These are phyloP conservation scores for Eueremaeus valkanovi DNA, from an alignment of 2,888 invertebrate species.

Conservation along the genomic window DNA sequence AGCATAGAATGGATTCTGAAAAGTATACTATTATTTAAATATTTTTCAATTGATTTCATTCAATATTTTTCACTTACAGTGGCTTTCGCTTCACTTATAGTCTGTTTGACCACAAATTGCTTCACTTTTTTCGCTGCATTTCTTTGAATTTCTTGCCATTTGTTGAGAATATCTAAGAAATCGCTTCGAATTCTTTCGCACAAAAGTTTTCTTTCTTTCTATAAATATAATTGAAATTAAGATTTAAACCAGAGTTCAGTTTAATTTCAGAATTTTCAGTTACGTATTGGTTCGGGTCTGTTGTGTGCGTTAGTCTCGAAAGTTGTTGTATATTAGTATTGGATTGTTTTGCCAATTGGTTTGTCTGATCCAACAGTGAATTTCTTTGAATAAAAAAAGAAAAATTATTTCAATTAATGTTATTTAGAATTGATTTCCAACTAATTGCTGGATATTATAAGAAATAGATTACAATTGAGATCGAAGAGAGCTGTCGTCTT, in stretches of 20 bases:
- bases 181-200: constrained; percentile 85
- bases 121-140: constrained; percentile 84
- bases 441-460: not conserved
- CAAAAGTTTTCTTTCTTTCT: constrained; percentile 78
- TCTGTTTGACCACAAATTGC: constrained; percentile 63
- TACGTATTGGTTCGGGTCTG: constrained; percentile 43
- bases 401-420: not conserved
- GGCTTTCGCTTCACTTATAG: constrained; percentile 43
- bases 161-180: constrained; percentile 80
- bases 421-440: not conserved
- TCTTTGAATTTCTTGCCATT: constrained; percentile 75
- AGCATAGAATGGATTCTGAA: not conserved
- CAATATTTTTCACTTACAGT: constrained; percentile 33
- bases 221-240: not conserved
- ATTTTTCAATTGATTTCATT: not conserved
- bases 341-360: constrained; percentile 71
- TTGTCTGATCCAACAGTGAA: constrained; percentile 90
- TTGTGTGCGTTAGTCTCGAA: not conserved
- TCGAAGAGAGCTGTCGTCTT: constrained; percentile 81
- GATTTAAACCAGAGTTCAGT: not conserved
- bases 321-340: not conserved
- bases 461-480: constrained; percentile 69
- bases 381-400: constrained; percentile 51
- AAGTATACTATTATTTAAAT: not conserved
- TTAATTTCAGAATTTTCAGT: not conserved